phyloP scores from a whole-genome alignment of 1,140 invertebrate genomes.

The Tribolium madens region DNA sequence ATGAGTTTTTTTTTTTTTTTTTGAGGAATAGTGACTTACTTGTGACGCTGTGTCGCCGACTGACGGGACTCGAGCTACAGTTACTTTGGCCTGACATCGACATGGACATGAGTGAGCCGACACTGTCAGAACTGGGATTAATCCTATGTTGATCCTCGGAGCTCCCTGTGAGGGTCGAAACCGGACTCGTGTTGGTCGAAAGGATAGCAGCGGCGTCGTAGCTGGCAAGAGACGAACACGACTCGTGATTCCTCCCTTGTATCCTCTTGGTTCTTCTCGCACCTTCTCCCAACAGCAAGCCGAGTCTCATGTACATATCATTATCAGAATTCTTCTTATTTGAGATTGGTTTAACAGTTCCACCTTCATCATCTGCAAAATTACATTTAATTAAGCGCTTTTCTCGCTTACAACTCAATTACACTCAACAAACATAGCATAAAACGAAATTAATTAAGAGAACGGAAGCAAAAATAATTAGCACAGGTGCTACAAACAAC shows the following conservation, averaged over 20 bases:
- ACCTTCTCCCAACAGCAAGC: constrained; percentile 82
- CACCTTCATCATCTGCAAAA: constrained; percentile 77
- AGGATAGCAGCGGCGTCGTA: constrained; percentile 78
- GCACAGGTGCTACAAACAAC: constrained; percentile 31
- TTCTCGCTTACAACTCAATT: constrained; percentile 19
- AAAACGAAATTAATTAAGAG: constrained; percentile 10
- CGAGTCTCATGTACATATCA: constrained; percentile 88
- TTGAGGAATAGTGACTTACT: constrained; percentile 75
- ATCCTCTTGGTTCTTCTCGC: constrained; percentile 67
- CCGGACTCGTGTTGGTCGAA: constrained; percentile 87
- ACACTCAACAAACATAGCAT: constrained; percentile 3
- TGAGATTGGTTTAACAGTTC: constrained; percentile 72
- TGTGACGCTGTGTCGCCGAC: constrained; percentile 84
- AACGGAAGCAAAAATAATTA: constrained; percentile 27
- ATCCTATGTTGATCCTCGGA: constrained; percentile 74
- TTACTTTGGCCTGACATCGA: constrained; percentile 82
- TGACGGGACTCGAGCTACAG: constrained; percentile 81
- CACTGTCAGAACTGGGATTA: constrained; percentile 77
- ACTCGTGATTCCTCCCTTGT: constrained; percentile 68
- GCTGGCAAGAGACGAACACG: constrained; percentile 79
- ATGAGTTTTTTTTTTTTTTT: no score
- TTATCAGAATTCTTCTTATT: constrained; percentile 74
- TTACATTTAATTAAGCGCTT: constrained; percentile 11
- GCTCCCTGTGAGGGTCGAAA: constrained; percentile 87
- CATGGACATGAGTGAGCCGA: constrained; percentile 84